Conservation (phyloP, 1,140 invertebrate species). For the Pseudachorutes palmiensis region DNA sequence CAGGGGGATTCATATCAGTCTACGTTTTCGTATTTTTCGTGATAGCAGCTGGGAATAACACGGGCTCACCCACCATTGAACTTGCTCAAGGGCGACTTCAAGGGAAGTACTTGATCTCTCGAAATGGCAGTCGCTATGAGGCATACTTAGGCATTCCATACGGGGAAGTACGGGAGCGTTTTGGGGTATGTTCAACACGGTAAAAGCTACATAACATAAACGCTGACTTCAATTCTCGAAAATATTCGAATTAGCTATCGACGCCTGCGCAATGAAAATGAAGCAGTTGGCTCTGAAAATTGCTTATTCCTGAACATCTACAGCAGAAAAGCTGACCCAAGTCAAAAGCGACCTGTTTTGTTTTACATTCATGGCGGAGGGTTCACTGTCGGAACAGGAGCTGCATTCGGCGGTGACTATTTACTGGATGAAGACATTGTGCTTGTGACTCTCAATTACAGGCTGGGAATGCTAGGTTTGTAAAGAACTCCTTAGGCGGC, state of each 20-base stretch:
- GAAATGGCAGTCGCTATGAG: background rate
- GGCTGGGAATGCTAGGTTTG: slow-evolving; percentile 41
- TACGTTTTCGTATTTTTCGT: too few relatives aligned
- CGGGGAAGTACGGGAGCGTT: background rate
- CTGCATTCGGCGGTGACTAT: slow-evolving; percentile 26
- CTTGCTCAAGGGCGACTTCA: too few relatives aligned
- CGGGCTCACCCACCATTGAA: too few relatives aligned
- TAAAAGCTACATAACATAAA: background rate
- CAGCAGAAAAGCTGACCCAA: background rate
- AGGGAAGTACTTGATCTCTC: too few relatives aligned
- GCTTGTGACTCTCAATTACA: slow-evolving; percentile 42
- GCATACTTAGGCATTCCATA: background rate
- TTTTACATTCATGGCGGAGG: slow-evolving; percentile 25
- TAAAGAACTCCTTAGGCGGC: background rate
- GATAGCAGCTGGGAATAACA: too few relatives aligned
- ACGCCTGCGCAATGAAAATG: background rate
- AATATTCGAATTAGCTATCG: background rate
- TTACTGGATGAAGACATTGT: slow-evolving; percentile 41
- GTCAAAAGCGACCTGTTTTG: slow-evolving; percentile 19
- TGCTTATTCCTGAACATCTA: slow-evolving; percentile 3
- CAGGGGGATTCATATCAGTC: too few relatives aligned
- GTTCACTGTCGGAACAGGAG: slow-evolving; percentile 1
- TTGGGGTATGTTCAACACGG: background rate
- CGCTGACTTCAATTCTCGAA: background rate
- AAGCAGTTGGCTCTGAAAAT: background rate